Evolutionary conservation across 2,888 invertebrate species (phyloP).

Genomic region (Unio pictorum): DNA sequence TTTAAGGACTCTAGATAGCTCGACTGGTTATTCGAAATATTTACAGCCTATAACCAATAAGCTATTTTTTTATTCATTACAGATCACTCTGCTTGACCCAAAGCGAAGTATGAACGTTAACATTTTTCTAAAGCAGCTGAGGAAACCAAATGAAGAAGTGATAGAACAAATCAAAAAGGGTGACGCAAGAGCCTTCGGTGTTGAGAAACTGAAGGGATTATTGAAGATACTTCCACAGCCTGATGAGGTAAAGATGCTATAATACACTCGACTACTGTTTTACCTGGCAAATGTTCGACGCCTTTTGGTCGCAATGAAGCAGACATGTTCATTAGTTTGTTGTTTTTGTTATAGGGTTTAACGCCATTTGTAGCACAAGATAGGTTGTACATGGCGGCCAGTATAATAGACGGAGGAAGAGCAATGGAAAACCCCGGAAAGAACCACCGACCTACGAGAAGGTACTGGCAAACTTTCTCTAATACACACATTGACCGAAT

Average conservation of each 20-base stretch:
- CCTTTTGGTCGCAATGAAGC: neutral
- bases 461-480: too few relatives aligned
- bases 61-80: constrained; percentile 13
- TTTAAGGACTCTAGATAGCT: too few relatives aligned
- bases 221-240: constrained; percentile 72
- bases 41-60: neutral
- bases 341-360: too few relatives aligned
- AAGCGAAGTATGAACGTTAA: constrained; percentile 71
- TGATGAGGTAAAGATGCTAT: constrained; percentile 70
- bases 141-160: constrained; percentile 63
- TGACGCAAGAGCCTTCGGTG: constrained; percentile 64
- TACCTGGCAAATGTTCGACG: neutral
- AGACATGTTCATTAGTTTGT: too few relatives aligned
- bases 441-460: too few relatives aligned
- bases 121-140: constrained; percentile 69
- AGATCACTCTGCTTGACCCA: constrained; percentile 69
- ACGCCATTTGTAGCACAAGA: too few relatives aligned
- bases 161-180: constrained; percentile 63
- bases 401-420: too few relatives aligned
- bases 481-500: too few relatives aligned
- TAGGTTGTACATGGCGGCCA: too few relatives aligned
- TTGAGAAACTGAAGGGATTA: constrained; percentile 73
- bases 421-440: too few relatives aligned
- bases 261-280: neutral
- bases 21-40: neutral